A percentile compares a stretch with the other conserved stretches of the same genome.
Conservation (phyloP, 2,888 invertebrate species). For the Macrosiphum euphorbiae region DNA sequence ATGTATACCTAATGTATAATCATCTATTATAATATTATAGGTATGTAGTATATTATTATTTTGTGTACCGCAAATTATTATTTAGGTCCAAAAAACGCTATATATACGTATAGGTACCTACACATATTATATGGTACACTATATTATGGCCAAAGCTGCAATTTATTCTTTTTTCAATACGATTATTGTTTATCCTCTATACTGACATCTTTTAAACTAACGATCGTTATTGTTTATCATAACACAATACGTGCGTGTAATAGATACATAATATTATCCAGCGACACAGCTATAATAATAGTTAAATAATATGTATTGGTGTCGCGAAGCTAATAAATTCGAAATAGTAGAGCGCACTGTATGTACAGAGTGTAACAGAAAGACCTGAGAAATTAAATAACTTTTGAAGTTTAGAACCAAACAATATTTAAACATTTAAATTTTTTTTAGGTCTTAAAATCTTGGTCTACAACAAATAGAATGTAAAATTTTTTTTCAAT, state of each 20-base stretch:
- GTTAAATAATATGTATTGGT: no score
- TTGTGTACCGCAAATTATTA: neutral
- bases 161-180: neutral
- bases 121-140: neutral
- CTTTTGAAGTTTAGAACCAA: no score
- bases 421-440: no score
- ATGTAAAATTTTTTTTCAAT: no score
- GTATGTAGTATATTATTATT: neutral
- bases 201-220: neutral
- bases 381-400: no score
- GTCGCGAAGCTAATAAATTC: no score
- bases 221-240: constrained; percentile 12
- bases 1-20: neutral
- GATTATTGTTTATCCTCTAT: neutral
- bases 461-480: no score
- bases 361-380: no score
- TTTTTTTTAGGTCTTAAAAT: no score
- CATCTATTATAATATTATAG: neutral
- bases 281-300: no score
- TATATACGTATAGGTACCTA: neutral
- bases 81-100: neutral
- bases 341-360: no score
- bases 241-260: neutral
- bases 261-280: neutral
- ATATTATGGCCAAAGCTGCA: neutral